Conservation (phyloP, 1,140 invertebrate genomes). For the Microplitis demolitor region DNA sequence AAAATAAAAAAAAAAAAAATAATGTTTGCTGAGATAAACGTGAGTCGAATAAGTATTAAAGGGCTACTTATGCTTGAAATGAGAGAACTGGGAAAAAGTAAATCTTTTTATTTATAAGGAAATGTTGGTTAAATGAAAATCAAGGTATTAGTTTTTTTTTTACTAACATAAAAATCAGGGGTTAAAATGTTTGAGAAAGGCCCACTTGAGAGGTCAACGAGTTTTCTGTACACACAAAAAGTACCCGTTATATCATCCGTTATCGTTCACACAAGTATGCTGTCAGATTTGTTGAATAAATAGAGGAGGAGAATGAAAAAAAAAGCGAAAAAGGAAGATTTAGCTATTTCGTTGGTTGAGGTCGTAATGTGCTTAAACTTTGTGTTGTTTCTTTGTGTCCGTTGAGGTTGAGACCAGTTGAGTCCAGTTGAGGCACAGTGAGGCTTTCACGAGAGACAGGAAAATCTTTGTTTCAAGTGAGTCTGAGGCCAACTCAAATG, state of each 20-base stretch:
- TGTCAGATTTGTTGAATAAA: conserved; percentile 6
- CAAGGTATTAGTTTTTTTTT: too few species aligned
- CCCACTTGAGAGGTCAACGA: not conserved
- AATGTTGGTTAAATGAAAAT: too few species aligned
- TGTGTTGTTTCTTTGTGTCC: not conserved
- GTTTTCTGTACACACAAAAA: not conserved
- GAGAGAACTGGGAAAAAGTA: too few species aligned
- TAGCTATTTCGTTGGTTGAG: not conserved
- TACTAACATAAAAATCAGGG: too few species aligned
- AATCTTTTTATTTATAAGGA: too few species aligned
- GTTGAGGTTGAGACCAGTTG: not conserved
- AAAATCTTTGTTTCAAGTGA: not conserved
- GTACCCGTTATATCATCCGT: not conserved
- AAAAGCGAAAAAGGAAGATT: not conserved
- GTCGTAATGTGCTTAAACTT: conserved; percentile 1
- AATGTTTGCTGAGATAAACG: too few species aligned
- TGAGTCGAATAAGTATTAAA: too few species aligned
- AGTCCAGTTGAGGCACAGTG: not conserved
- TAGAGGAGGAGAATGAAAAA: not conserved
- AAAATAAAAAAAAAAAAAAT: too few species aligned
- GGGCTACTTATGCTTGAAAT: too few species aligned
- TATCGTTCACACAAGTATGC: not conserved
- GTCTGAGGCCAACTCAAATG: not conserved
- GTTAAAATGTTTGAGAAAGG: not conserved
- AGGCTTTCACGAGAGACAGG: not conserved